Evolutionary conservation across 2,888 invertebrate genomes (phyloP).

Genomic region (Bursaphelenchus okinawaensis): DNA sequence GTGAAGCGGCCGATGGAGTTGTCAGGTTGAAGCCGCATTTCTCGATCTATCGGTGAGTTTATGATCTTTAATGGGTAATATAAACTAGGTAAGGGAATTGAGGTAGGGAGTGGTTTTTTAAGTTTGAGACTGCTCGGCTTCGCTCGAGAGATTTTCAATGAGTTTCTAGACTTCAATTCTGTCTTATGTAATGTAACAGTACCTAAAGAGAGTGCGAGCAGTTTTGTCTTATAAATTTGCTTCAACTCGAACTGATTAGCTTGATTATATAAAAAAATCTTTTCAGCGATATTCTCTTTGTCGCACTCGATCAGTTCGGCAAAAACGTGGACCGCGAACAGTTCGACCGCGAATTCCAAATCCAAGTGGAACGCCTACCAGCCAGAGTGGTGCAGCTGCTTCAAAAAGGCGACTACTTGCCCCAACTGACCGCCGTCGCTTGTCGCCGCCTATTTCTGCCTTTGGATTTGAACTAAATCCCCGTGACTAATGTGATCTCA

Average conservation of each 20-base stretch:
- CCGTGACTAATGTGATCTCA: no score
- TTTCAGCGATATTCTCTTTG: conserved; percentile 51
- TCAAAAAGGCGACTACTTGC: conserved; percentile 39
- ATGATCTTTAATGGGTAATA: conserved; percentile 3
- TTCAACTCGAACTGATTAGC: no score
- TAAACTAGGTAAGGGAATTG: no score
- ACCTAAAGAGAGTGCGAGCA: background rate
- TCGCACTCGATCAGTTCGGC: conserved; percentile 43
- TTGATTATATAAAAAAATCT: no score
- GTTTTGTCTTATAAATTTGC: background rate
- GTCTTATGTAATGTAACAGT: no score
- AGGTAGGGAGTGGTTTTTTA: no score
- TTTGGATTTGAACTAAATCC: conserved; percentile 31
- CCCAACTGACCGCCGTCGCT: conserved; percentile 36
- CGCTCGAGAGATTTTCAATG: no score
- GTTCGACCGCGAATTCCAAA: conserved; percentile 39
- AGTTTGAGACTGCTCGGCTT: no score
- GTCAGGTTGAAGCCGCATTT: conserved; percentile 43
- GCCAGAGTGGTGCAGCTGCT: conserved; percentile 42
- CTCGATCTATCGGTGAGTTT: conserved; percentile 44
- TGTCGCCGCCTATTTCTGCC: conserved; percentile 51
- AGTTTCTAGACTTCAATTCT: no score
- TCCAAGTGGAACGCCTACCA: conserved; percentile 41
- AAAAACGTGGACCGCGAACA: conserved; percentile 45
- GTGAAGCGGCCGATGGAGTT: conserved; percentile 32